These are phyloP conservation scores for Campylomormyrus numenius DNA, from an alignment of 2,113 vertebrate species.

Conservation along the genomic window DNA sequence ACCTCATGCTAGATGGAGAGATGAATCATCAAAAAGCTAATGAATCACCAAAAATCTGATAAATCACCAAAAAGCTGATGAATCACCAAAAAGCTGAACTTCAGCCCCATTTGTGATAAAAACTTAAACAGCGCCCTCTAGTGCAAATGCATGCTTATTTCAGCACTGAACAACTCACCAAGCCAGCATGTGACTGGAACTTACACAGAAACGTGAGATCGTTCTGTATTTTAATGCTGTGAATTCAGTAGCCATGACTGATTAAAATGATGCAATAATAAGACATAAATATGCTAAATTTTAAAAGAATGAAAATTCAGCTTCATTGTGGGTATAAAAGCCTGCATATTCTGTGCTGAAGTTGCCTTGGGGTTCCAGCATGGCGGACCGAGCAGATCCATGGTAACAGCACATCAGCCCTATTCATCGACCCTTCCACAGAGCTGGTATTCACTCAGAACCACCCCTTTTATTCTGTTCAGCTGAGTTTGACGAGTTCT, in stretches of 20 bases:
- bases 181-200: neutral
- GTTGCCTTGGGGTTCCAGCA: neutral
- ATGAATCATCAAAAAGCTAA: neutral
- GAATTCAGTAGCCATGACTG: neutral
- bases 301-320: neutral
- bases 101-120: neutral
- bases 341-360: neutral
- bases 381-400: neutral
- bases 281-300: neutral
- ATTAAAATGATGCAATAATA: neutral
- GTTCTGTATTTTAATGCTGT: neutral
- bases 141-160: neutral
- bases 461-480: conserved; percentile 16
- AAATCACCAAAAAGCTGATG: neutral
- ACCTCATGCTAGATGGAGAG: neutral
- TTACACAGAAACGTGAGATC: neutral
- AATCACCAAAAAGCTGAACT: neutral
- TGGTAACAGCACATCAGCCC: conserved; percentile 16
- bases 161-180: neutral
- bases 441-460: conserved; percentile 20
- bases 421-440: neutral
- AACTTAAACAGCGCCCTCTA: conserved; percentile 11
- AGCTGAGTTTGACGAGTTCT: conserved; percentile 11
- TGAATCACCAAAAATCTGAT: neutral
- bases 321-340: neutral